Evolutionary conservation across 30 jellyfish, hydroid and myxozoan species (phyloP), one percentile per base, ranked within the genome.

Genomic region (Turritopsis rubra): DNA sequence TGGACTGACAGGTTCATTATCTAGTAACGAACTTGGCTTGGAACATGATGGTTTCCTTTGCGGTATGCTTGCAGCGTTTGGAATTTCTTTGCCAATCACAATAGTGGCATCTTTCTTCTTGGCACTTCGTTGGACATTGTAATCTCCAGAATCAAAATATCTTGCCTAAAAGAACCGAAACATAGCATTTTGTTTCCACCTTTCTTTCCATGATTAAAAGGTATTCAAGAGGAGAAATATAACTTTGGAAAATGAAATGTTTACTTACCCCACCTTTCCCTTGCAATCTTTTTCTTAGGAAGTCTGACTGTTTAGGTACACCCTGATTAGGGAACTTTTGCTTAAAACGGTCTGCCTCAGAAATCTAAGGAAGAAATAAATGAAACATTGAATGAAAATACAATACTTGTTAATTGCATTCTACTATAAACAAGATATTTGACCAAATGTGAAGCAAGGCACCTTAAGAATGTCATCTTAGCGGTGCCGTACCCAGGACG

Each of bases 131-230:
- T 96, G 96, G 92, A 92, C 86, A 73, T 85, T 85, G 83, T 92
- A 92, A 71, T 92, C 98, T 16, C 98, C 98, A 66, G 96, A 86
- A 75, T 92, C 98, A 85, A 92, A 92, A 73, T 92, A 92, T 73
- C 88, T 92, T 19, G 87, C 98, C 96, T 92, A 65, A 17, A 65
- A 52, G 66, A 22, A 73, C 52, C 53, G 75, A 71, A 73, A 28
- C 22, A 29, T n/a, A n/a, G 22, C 4, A 79, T 29, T 71, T 20
- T 23, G 65, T 16, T 29, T 9, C 27, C 54, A 19, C 54, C 28
- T 54, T 18, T 54, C n/a, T 54, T n/a, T n/a, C n/a, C n/a, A n/a
- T n/a, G n/a, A n/a, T n/a, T n/a, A n/a, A n/a, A n/a, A n/a, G n/a
- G n/a, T n/a, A n/a, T n/a, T n/a, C n/a, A n/a, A n/a, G n/a, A n/a